A percentile compares a stretch with the other conserved stretches of the same genome.
These are phyloP conservation scores for Onthophagus sagittarius DNA, from an alignment of 2,888 invertebrate genomes.

Conservation along the genomic window DNA sequence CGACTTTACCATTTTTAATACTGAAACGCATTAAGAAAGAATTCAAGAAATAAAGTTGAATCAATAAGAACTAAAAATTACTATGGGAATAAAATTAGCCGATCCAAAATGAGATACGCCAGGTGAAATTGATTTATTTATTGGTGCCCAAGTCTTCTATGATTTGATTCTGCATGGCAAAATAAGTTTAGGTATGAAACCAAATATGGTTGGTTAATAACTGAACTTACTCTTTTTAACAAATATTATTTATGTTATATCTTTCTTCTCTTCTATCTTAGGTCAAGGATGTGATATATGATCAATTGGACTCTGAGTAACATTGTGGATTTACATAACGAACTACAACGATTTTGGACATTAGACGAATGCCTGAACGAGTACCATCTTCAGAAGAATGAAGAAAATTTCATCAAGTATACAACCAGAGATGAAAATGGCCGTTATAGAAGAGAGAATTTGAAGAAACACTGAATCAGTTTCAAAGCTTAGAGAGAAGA, in stretches of 20 bases:
- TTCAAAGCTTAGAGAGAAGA: background rate
- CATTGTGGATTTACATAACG: background rate
- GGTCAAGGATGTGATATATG: background rate
- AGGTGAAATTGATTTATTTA: slow-evolving; percentile 22
- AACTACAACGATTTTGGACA: slow-evolving; percentile 5
- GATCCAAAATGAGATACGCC: slow-evolving; percentile 24
- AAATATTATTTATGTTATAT: no score
- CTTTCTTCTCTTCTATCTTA: no score
- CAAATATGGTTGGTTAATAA: slow-evolving; percentile 24
- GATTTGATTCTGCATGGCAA: slow-evolving; percentile 16
- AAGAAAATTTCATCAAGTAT: slow-evolving; percentile 1
- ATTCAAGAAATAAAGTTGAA: background rate
- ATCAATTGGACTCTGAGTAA: background rate
- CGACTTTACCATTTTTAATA: background rate
- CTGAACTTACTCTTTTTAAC: no score
- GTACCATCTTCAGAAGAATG: background rate
- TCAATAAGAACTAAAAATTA: slow-evolving; percentile 9
- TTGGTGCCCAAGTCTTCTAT: slow-evolving; percentile 20
- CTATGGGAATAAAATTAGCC: slow-evolving; percentile 22
- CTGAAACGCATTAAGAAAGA: background rate
- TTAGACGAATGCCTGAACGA: slow-evolving; percentile 5
- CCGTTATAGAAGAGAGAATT: background rate
- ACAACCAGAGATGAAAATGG: slow-evolving; percentile 2
- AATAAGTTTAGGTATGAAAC: slow-evolving; percentile 21
- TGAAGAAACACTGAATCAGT: background rate